Conservation (phyloP, 2,113 vertebrate species). For the Lontra canadensis region DNA sequence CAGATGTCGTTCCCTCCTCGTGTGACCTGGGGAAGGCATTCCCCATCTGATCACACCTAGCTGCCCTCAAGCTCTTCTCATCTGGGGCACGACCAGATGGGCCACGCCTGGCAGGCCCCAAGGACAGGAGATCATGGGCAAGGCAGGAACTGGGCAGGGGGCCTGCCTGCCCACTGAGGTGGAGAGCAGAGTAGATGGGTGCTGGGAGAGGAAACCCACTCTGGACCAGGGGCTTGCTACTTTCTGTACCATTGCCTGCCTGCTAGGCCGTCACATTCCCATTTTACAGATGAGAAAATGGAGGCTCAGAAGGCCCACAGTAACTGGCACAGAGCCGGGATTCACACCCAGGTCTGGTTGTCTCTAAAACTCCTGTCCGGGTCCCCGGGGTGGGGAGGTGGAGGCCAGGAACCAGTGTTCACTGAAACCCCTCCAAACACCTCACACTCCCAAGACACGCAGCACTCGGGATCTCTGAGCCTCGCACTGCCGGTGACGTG, state of each 20-base stretch:
- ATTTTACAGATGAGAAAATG: not conserved
- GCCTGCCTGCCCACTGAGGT: not conserved
- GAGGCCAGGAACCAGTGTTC: not conserved
- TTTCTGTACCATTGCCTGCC: not conserved
- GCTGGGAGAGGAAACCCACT: too few species aligned
- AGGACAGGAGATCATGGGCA: not conserved
- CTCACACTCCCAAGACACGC: not conserved
- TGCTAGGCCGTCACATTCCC: not conserved
- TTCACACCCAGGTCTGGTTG: not conserved
- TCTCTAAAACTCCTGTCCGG: not conserved
- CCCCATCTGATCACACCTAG: not conserved
- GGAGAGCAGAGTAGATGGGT: not conserved
- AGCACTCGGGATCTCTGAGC: not conserved
- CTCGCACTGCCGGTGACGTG: not conserved
- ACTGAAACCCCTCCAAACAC: not conserved
- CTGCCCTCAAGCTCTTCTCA: not conserved
- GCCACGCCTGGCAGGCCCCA: not conserved
- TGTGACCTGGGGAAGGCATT: not conserved
- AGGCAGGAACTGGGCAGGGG: not conserved
- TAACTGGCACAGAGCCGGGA: not conserved
- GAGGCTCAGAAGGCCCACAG: not conserved
- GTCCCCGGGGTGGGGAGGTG: too few species aligned
- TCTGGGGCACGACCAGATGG: not conserved
- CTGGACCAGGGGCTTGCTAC: not conserved
- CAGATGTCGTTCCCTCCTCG: not conserved